Conservation (phyloP, 2,797 vertebrate species). For the Sebastes steindachneri region DNA sequence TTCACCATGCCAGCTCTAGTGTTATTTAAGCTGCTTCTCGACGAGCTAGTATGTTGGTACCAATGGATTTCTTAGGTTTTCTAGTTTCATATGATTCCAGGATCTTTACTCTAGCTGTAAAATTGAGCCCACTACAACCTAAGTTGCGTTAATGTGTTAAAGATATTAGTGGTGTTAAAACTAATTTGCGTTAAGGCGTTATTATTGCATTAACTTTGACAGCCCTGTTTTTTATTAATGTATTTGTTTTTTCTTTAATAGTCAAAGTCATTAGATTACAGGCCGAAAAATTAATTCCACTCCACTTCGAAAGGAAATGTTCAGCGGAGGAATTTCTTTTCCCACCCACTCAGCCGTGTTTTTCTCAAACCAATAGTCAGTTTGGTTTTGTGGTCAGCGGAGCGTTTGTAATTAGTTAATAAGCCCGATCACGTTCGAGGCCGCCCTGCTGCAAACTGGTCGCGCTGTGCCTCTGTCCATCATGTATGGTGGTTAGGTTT, state of each 20-base stretch:
- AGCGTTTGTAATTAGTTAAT: slow-evolving; percentile 52
- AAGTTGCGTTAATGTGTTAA: no score
- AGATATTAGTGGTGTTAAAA: no score
- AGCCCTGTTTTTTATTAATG: not conserved
- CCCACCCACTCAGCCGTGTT: slow-evolving; percentile 35
- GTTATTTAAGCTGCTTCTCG: no score
- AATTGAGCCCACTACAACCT: no score
- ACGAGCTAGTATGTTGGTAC: no score
- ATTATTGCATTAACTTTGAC: no score
- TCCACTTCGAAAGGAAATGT: slow-evolving; percentile 43
- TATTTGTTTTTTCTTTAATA: not conserved
- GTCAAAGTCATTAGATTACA: slow-evolving; percentile 49
- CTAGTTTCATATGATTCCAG: no score
- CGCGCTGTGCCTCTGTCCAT: slow-evolving; percentile 62
- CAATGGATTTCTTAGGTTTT: no score
- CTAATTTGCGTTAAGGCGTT: no score
- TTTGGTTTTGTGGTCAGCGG: slow-evolving; percentile 42
- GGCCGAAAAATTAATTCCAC: slow-evolving; percentile 46
- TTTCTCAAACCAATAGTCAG: slow-evolving; percentile 32
- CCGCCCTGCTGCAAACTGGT: slow-evolving; percentile 68
- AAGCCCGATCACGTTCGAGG: slow-evolving; percentile 43
- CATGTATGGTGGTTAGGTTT: slow-evolving; percentile 71
- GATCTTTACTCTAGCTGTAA: no score
- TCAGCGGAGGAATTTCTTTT: slow-evolving; percentile 34
- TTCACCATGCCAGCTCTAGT: no score